These are phyloP conservation scores for Halichondria panicea DNA, from an alignment of 37 sponge, comb jelly and placozoan genomes.

Conservation along the genomic window DNA sequence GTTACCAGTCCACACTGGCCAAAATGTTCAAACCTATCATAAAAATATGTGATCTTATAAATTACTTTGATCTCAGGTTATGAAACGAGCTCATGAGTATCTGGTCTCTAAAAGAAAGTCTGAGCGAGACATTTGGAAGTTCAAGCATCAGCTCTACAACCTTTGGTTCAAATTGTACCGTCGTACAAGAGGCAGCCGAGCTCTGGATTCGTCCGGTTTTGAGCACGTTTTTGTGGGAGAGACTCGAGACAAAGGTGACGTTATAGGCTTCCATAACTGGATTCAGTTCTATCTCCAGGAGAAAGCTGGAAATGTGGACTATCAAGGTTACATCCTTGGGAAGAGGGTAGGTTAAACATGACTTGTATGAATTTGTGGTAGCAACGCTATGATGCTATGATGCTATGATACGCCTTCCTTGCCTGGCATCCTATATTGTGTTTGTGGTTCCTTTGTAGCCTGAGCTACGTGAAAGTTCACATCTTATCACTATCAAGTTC, in stretches of 20 bases:
- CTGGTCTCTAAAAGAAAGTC: conserved; percentile 71
- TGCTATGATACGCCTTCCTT: no score
- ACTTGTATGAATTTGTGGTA: no score
- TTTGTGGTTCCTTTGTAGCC: conserved; percentile 21
- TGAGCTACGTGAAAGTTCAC: conserved; percentile 35
- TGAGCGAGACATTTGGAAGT: conserved; percentile 38
- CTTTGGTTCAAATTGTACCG: conserved; percentile 90
- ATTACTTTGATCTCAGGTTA: conserved; percentile 35
- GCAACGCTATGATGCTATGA: no score
- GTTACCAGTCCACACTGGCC: neutral
- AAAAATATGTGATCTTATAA: neutral
- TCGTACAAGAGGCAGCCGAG: conserved; percentile 52
- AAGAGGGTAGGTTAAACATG: conserved; percentile 44
- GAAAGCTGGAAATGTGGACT: conserved; percentile 90
- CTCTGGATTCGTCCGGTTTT: conserved; percentile 89
- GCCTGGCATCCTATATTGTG: no score
- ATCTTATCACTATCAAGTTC: conserved; percentile 72
- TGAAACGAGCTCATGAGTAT: conserved; percentile 65
- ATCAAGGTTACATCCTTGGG: conserved; percentile 82
- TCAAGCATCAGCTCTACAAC: conserved; percentile 85
- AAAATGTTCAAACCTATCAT: neutral
- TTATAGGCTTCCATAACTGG: conserved; percentile 97
- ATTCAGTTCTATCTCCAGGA: conserved; percentile 93
- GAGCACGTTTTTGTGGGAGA: conserved; percentile 98
- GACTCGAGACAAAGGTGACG: conserved; percentile 60